Base-by-base conservation (phyloP, 2,888 invertebrate genomes). In the Patella depressa region DNA sequence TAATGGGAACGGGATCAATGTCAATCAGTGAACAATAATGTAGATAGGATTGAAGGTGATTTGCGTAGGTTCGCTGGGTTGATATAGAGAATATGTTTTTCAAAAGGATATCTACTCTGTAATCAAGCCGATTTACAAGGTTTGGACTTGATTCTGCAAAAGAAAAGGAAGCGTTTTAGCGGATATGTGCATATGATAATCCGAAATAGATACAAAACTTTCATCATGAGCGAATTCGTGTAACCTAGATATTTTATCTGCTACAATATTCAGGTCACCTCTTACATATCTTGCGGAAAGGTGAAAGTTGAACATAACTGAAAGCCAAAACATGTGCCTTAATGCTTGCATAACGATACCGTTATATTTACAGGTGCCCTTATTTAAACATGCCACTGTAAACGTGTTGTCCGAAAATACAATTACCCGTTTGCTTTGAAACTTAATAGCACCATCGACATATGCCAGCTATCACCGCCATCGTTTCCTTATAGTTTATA, bases 41-140 rank as follows among this genome's bases (percentile, higher is more conserved):
- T 29, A 75, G 65, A 53, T 78, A 78, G 34, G 69, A 45, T 19
- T 65, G 17, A 17, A 74, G 75, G 15, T 79, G 77, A 0, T 34
- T 53, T 7, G 55, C 17, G 70, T 79, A 79, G 9, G 79, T 79
- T 19, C 57, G 29, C 34, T 74, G 57, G 2, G 79, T 74, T n/a
- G 76, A 77, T 34, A 71, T 71, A 17, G 79, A 76, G 45, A 79
- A 75, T 5, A 71, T 34, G 2, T 65, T 73, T 24, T 69, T 53
- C n/a, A 72, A 17, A 57, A 71, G 65, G 45, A 72, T 24, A 7
- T 19, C 12, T 5, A 79, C 79, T 24, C 65, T 72, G 15, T 59
- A 14, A 45, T 79, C 79, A n/a, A 79, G 15, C 3, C 3, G 19
- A 17, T 72, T 0, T 29, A 24, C n/a, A 53, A 70, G 12, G 29